Evolutionary conservation across 1,140 invertebrate genomes (phyloP).

Genomic region (Archivesica marissinica): DNA sequence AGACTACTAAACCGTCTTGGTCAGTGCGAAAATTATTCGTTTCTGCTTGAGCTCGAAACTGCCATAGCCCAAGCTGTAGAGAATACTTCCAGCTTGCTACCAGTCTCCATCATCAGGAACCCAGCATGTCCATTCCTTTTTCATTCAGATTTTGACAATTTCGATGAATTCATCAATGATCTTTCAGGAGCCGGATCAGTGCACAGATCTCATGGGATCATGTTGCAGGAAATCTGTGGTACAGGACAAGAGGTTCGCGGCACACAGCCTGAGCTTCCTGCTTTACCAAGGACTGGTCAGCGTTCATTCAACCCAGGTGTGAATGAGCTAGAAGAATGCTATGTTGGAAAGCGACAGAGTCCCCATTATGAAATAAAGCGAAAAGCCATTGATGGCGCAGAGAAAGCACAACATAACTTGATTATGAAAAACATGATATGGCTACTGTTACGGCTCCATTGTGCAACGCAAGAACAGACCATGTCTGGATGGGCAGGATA

Average conservation of each 20-base stretch:
- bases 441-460: constrained; percentile 26
- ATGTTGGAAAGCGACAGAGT: too few species aligned
- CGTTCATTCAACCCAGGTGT: too few species aligned
- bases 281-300: too few species aligned
- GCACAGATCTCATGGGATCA: constrained; percentile 69
- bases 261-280: background rate
- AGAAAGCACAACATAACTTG: too few species aligned
- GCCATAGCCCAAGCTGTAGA: constrained; percentile 52
- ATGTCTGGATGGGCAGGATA: constrained; percentile 63
- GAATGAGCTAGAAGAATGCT: too few species aligned
- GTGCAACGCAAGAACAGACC: too few species aligned
- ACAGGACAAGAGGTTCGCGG: background rate
- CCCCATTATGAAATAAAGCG: too few species aligned
- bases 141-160: constrained; percentile 71
- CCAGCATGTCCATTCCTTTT: constrained; percentile 57
- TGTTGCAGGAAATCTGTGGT: constrained; percentile 53
- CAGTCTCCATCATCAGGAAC: constrained; percentile 62
- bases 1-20: constrained; percentile 50
- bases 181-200: constrained; percentile 58
- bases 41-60: constrained; percentile 43
- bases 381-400: too few species aligned
- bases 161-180: constrained; percentile 67
- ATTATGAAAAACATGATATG: constrained; percentile 45
- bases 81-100: constrained; percentile 55
- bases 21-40: constrained; percentile 49